Conservation (phyloP, 2,797 vertebrate species). For the Gymnoscopelus microlampas region DNA sequence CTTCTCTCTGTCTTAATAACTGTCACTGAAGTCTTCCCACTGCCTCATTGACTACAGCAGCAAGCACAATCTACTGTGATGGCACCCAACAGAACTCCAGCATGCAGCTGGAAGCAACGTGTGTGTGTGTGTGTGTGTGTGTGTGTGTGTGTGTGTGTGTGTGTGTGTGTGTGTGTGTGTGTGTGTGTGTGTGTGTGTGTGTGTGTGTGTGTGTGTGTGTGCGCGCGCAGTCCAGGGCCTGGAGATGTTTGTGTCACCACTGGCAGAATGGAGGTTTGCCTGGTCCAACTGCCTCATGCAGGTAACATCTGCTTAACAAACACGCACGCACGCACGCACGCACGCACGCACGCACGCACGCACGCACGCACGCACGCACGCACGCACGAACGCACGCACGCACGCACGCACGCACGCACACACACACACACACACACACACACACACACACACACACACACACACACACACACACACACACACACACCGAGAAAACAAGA, state of each 20-base stretch:
- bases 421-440: slow-evolving; percentile 3
- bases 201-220: slow-evolving; percentile 45
- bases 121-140: slow-evolving; percentile 14
- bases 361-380: slow-evolving; percentile 9
- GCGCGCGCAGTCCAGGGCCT: slow-evolving; percentile 25
- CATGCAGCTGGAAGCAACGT: slow-evolving; percentile 70
- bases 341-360: background rate
- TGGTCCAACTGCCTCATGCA: slow-evolving; percentile 59
- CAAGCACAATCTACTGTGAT: slow-evolving; percentile 68
- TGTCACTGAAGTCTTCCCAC: slow-evolving; percentile 28
- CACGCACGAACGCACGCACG: background rate
- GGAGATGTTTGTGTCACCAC: slow-evolving; percentile 57
- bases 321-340: background rate
- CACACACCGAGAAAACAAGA: background rate
- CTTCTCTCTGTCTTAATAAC: slow-evolving; percentile 7
- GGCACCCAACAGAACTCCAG: slow-evolving; percentile 66
- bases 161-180: background rate
- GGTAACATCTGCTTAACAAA: slow-evolving; percentile 70
- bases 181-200: slow-evolving; percentile 6
- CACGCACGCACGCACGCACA: background rate
- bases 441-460: slow-evolving; percentile 1
- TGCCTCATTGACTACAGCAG: slow-evolving; percentile 61
- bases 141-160: background rate
- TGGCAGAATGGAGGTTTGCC: slow-evolving; percentile 53
- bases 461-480: background rate